Evolutionary conservation across 2,797 vertebrate genomes (phyloP).

Genomic region (Neoniphon sammara): DNA sequence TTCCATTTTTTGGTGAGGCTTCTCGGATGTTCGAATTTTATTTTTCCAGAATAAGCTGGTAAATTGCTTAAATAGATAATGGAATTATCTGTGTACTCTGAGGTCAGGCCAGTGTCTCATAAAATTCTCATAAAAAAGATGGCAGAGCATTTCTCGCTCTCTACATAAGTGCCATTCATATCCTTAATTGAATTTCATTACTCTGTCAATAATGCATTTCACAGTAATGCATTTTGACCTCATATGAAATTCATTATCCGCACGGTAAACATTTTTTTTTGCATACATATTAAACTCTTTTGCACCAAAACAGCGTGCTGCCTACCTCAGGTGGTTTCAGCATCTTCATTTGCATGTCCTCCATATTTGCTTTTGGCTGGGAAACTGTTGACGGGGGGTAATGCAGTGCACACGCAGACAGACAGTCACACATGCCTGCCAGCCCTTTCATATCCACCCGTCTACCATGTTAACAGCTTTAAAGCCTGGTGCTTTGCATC

Average conservation of each 20-base stretch:
- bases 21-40: conserved; percentile 7
- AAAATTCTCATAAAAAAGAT: conserved; percentile 37
- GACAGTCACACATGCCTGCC: conserved; percentile 59
- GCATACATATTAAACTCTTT: conserved; percentile 79
- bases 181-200: conserved; percentile 69
- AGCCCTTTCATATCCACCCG: conserved; percentile 57
- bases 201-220: conserved; percentile 67
- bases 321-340: conserved; percentile 62
- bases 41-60: conserved; percentile 14
- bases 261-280: conserved; percentile 68
- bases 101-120: conserved; percentile 19
- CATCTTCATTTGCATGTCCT: conserved; percentile 77
- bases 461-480: conserved; percentile 76
- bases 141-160: conserved; percentile 25
- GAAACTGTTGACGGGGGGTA: conserved; percentile 62
- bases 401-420: conserved; percentile 58
- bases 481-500: conserved; percentile 63
- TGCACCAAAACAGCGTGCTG: conserved; percentile 44
- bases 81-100: conserved; percentile 20
- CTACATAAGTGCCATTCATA: conserved; percentile 54
- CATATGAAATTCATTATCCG: conserved; percentile 77
- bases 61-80: conserved; percentile 32
- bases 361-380: conserved; percentile 75
- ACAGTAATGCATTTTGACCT: conserved; percentile 64
- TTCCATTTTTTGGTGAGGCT: conserved; percentile 12